Evolutionary conservation across 2,888 invertebrate genomes (phyloP), one percentile per base, ranked within the genome.

Genomic region (Tetramorium bicarinatum): DNA sequence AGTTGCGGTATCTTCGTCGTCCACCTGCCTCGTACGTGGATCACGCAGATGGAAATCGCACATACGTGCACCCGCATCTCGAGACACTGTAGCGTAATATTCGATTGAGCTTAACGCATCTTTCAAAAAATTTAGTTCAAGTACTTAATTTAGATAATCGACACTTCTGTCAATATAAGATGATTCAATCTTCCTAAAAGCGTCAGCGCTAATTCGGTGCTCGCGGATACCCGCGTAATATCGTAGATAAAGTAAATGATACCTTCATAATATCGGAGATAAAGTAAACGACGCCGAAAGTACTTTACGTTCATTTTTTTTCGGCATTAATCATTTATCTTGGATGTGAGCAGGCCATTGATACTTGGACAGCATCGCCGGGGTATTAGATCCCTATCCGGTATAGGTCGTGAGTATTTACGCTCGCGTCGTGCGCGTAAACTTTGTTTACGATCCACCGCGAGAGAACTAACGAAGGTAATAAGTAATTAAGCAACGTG

Each of bases 11-110:
- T 72, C 87, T 82, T 91, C 87, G 85, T 87, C 64, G 83, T 75
- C 74, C 87, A 91, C 84, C 87, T 91, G 90, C 82, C 82, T 87
- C 29, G 21, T 59, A 29, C 54, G 59, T 56, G 71, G 52, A 9
- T 25, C 21, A 38, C 21, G 34, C 74, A 59, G 64, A 81, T 82
- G 82, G 81, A 81, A 66, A 87, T 81, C 77, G 49, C 64, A 56
- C 38, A 21, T 52, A 49, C 29, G 38, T 25, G n/a, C 25, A 47
- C 87, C 83, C 87, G 81, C 83, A 87, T 87, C 44, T 0, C 59
- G 21, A n/a, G 25, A 18, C 49, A 11, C 18, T 25, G 18, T 8
- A 7, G 18, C 3, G 56, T 25, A 25, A 38, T 41, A 9, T 25
- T 54, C 54, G 25, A 72, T 72, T 18, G 18, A 29, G 7, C 11